Conservation (phyloP, 1,140 invertebrate species). For the Rhyzopertha dominica region DNA sequence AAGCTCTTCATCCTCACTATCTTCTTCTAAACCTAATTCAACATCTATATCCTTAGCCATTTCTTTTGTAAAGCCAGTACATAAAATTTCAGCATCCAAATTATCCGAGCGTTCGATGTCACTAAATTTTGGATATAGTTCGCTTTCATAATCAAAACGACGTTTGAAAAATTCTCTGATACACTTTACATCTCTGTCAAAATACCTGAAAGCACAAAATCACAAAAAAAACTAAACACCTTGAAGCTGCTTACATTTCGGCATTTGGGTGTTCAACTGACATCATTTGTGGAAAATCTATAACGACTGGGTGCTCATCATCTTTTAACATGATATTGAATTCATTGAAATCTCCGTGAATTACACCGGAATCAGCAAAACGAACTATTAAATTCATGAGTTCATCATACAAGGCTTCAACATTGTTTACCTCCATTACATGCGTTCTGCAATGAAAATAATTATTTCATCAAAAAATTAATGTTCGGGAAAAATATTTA, state of each 20-base stretch:
- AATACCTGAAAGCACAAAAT: conserved; percentile 61
- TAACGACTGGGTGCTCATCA: conserved; percentile 78
- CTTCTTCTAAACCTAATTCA: conserved; percentile 50
- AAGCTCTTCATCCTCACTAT: conserved; percentile 42
- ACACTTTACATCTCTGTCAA: conserved; percentile 93
- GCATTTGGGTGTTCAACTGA: conserved; percentile 91
- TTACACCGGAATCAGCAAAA: conserved; percentile 90
- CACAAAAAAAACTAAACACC: conserved; percentile 4
- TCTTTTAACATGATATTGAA: conserved; percentile 93
- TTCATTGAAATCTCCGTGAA: conserved; percentile 99
- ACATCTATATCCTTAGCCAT: conserved; percentile 66
- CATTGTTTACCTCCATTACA: conserved; percentile 71
- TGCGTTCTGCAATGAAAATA: conserved; percentile 61
- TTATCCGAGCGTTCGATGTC: conserved; percentile 80
- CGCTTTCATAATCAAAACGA: conserved; percentile 89
- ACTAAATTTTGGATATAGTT: conserved; percentile 77
- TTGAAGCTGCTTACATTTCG: conserved; percentile 52
- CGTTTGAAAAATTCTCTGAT: conserved; percentile 88
- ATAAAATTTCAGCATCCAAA: conserved; percentile 84
- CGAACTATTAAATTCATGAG: conserved; percentile 92
- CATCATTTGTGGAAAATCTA: conserved; percentile 99
- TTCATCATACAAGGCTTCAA: conserved; percentile 83
- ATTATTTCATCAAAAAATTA: too few relatives aligned
- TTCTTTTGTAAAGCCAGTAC: conserved; percentile 83
- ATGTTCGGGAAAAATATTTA: neutral